phyloP scores from a whole-genome alignment of 2,888 invertebrate genomes.

The Synanthedon myopaeformis region DNA sequence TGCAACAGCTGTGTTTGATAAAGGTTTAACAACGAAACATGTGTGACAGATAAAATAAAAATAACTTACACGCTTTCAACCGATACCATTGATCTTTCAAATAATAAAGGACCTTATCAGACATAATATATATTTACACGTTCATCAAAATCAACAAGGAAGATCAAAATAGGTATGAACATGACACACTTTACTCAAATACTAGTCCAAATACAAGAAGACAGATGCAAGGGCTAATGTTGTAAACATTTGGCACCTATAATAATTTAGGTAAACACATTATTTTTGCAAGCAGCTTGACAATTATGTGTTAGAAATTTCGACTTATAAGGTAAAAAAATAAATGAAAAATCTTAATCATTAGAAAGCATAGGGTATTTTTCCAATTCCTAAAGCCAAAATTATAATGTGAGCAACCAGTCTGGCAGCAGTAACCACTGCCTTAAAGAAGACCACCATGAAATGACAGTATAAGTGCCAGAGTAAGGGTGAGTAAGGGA shows the following conservation, averaged over 20 bases:
- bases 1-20: no score
- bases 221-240: not conserved
- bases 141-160: not conserved
- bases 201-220: not conserved
- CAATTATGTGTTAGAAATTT: no score
- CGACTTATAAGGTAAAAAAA: no score
- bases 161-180: not conserved
- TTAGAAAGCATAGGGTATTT: no score
- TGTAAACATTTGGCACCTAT: not conserved
- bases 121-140: slow-evolving; percentile 19
- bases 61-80: slow-evolving; percentile 52
- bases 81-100: slow-evolving; percentile 44
- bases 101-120: slow-evolving; percentile 29
- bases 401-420: no score
- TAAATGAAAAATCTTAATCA: no score
- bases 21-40: not conserved
- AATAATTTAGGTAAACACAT: slow-evolving; percentile 10
- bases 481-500: no score
- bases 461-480: no score
- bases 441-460: no score
- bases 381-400: no score
- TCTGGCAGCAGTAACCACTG: no score
- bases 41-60: not conserved
- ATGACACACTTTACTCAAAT: not conserved
- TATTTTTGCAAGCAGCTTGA: no score